Evolutionary conservation across 2,888 invertebrate species (phyloP).

Genomic region (Byasa hedistus): DNA sequence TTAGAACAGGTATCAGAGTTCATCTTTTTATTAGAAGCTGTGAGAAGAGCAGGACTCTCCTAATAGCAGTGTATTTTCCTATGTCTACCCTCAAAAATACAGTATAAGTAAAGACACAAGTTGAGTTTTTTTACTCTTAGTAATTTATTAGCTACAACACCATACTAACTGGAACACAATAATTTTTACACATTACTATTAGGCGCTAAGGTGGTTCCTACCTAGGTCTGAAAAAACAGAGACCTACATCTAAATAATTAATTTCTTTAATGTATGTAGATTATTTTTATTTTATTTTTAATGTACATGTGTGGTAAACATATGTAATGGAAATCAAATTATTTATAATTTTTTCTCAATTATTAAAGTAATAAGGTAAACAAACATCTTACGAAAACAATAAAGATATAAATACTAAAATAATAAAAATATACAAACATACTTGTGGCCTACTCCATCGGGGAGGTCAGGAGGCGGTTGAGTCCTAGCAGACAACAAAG

Average conservation of each 20-base stretch:
- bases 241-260: not conserved
- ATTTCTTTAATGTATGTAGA: no score
- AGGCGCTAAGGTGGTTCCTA: no score
- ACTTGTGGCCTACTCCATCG: constrained; percentile 88
- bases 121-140: no score
- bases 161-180: no score
- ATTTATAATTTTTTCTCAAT: not conserved
- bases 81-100: no score
- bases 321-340: not conserved
- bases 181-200: no score
- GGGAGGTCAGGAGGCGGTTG: constrained; percentile 91
- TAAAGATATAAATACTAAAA: not conserved
- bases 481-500: constrained; percentile 84
- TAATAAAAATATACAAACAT: constrained; percentile 34
- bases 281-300: not conserved
- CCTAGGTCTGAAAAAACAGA: no score
- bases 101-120: no score
- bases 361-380: not conserved
- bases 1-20: not conserved
- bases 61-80: no score
- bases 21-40: not conserved
- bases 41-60: not conserved
- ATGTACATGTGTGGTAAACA: no score
- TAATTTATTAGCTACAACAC: no score
- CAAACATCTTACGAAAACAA: not conserved